These are phyloP conservation scores for Xylocampa areola DNA, from an alignment of 2,888 invertebrate species.

Conservation along the genomic window DNA sequence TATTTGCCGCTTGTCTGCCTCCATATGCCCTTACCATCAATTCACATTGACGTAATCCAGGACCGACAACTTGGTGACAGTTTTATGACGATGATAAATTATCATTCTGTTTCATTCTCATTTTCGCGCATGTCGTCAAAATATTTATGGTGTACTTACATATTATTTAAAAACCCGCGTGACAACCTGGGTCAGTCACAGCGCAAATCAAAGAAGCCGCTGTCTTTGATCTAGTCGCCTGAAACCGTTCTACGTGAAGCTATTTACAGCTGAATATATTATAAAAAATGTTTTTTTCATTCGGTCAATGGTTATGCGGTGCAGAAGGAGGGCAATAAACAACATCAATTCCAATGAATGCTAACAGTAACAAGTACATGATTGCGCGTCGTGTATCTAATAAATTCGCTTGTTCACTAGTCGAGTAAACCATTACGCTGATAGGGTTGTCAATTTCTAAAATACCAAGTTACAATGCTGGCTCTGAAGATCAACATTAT, in stretches of 20 bases:
- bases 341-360: constrained; percentile 52
- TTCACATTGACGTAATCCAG: constrained; percentile 45
- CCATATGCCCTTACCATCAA: constrained; percentile 43
- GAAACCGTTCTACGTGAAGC: constrained; percentile 64
- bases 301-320: constrained; percentile 31
- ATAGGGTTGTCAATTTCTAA: constrained; percentile 47
- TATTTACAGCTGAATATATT: constrained; percentile 61
- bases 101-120: constrained; percentile 45
- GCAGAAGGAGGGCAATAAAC: constrained; percentile 34
- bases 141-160: constrained; percentile 59
- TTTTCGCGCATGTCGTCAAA: constrained; percentile 50
- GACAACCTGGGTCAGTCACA: constrained; percentile 74
- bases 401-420: constrained; percentile 70
- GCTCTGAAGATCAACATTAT: neutral
- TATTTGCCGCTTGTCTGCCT: constrained; percentile 21
- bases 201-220: constrained; percentile 79
- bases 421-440: constrained; percentile 57
- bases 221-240: constrained; percentile 80
- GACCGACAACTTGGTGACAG: constrained; percentile 50
- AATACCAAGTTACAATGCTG: constrained; percentile 15
- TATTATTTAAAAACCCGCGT: constrained; percentile 73
- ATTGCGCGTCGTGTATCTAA: constrained; percentile 56
- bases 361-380: constrained; percentile 50
- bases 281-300: constrained; percentile 50
- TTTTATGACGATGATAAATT: constrained; percentile 52